These are phyloP conservation scores for Erynnis tages DNA, from an alignment of 2,888 invertebrate genomes.

Conservation along the genomic window DNA sequence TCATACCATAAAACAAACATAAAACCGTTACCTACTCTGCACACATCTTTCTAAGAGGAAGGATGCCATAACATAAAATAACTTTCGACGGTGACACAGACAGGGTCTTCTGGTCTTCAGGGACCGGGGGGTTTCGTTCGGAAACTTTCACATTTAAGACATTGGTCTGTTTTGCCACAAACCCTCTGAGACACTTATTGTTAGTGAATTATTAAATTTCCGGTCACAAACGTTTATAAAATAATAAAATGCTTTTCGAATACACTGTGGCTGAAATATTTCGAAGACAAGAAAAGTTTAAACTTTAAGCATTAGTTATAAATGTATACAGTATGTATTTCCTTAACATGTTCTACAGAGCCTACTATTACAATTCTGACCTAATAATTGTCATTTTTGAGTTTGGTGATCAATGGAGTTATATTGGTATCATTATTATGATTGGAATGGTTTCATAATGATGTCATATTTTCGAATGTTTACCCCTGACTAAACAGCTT, in stretches of 20 bases:
- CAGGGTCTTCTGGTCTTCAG: constrained; percentile 38
- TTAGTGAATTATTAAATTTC: constrained; percentile 63
- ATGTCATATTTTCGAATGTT: too few species aligned
- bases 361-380: too few species aligned
- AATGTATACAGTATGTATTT: too few species aligned
- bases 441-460: too few species aligned
- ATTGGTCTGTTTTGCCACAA: constrained; percentile 54
- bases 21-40: constrained; percentile 5
- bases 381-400: too few species aligned
- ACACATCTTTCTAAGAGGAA: constrained; percentile 39
- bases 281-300: neutral
- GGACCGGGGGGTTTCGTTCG: constrained; percentile 45
- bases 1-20: neutral
- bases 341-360: too few species aligned
- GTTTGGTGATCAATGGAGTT: too few species aligned
- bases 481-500: too few species aligned
- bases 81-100: constrained; percentile 42
- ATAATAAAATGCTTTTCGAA: constrained; percentile 25
- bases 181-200: constrained; percentile 44
- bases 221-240: constrained; percentile 34
- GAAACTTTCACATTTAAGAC: constrained; percentile 71
- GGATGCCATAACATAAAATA: constrained; percentile 45
- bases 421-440: too few species aligned
- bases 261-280: neutral
- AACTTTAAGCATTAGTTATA: too few species aligned